phyloP scores from a whole-genome alignment of 2,113 vertebrate species.

The Centropus unirufus region DNA sequence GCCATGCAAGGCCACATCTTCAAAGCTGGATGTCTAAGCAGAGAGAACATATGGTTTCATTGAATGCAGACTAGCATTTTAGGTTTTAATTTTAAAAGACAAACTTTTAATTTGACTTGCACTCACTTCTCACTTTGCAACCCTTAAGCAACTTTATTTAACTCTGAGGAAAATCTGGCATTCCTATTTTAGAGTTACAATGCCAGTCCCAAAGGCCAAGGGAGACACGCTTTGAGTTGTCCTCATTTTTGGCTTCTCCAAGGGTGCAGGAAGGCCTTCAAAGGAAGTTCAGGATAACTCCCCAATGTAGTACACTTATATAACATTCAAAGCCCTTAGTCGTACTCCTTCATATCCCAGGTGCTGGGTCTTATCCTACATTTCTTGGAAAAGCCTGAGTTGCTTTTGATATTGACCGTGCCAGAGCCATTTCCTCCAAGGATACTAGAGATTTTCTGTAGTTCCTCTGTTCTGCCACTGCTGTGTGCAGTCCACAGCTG shows the following conservation, averaged over 20 bases:
- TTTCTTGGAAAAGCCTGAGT: not conserved
- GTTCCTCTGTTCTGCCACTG: rapidly evolving
- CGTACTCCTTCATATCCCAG: not conserved
- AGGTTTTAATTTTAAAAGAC: too few species aligned
- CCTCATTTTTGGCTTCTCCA: not conserved
- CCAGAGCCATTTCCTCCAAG: not conserved
- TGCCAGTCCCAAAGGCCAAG: not conserved
- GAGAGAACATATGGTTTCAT: slow-evolving; percentile 23
- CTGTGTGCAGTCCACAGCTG: not conserved
- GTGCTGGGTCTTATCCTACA: not conserved
- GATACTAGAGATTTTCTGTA: not conserved
- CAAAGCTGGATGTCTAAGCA: slow-evolving; percentile 33
- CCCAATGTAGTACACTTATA: rapidly evolving
- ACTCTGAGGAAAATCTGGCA: not conserved
- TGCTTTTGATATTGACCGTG: not conserved
- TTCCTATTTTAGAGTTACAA: not conserved
- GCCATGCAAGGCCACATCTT: not conserved
- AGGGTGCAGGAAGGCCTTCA: not conserved
- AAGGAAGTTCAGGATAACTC: not conserved
- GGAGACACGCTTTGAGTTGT: not conserved
- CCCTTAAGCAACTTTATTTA: not conserved
- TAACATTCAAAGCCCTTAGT: not conserved
- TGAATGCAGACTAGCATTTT: not conserved
- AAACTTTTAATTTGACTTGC: slow-evolving; percentile 45
- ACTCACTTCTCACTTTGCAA: not conserved